A percentile compares a stretch with the other conserved stretches of the same genome.
phyloP scores from a whole-genome alignment of 1,140 invertebrate species.

The Idris sp. region DNA sequence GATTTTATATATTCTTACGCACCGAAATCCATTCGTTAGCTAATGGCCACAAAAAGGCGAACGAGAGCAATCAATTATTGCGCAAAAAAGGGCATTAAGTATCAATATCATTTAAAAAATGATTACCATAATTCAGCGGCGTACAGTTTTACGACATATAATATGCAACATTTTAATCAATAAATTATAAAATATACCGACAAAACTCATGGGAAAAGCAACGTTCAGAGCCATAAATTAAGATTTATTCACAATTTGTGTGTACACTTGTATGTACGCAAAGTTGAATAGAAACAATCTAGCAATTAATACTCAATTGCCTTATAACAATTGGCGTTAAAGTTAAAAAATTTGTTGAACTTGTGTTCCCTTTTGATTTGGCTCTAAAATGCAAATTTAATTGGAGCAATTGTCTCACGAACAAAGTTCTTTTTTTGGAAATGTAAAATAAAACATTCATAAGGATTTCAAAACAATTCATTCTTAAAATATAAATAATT shows the following conservation, averaged over 20 bases:
- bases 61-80: slow-evolving; percentile 2
- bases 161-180: slow-evolving; percentile 15
- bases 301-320: slow-evolving; percentile 11
- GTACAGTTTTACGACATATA: slow-evolving; percentile 10
- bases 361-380: too few relatives aligned
- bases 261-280: too few relatives aligned
- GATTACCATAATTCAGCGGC: slow-evolving; percentile 15
- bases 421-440: too few relatives aligned
- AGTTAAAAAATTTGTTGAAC: too few relatives aligned
- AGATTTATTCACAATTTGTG: slow-evolving; percentile 20
- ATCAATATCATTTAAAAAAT: slow-evolving; percentile 10
- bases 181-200: slow-evolving; percentile 26
- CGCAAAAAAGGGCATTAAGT: slow-evolving; percentile 5
- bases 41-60: neutral
- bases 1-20: slow-evolving; percentile 4
- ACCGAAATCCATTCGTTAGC: neutral
- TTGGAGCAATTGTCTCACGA: too few relatives aligned
- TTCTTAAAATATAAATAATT: too few relatives aligned
- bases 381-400: too few relatives aligned
- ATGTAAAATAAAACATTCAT: too few relatives aligned
- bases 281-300: too few relatives aligned
- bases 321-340: slow-evolving; percentile 1
- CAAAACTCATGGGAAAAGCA: slow-evolving; percentile 24
- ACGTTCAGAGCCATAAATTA: slow-evolving; percentile 11
- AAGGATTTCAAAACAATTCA: too few relatives aligned